A percentile compares a stretch with the other conserved stretches of the same genome.
Conservation (phyloP, 2,113 vertebrate species). For the Bambusicola thoracicus region DNA sequence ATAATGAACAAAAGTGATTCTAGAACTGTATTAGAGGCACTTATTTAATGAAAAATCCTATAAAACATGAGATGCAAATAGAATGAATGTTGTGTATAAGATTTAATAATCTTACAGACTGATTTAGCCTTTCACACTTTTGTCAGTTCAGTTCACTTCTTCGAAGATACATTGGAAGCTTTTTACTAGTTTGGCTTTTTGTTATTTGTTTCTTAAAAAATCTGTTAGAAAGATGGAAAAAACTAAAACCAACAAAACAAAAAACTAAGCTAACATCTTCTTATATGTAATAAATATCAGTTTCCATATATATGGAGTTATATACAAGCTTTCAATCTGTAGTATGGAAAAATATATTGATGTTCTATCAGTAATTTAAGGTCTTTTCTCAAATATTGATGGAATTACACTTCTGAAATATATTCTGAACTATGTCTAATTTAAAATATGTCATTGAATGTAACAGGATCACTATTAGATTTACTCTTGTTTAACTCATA, state of each 20-base stretch:
- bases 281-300: neutral
- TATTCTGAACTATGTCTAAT: neutral
- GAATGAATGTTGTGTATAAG: neutral
- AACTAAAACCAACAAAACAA: neutral
- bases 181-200: neutral
- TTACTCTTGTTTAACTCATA: neutral
- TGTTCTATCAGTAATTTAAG: neutral
- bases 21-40: neutral
- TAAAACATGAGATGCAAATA: neutral
- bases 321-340: neutral
- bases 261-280: neutral
- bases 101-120: neutral
- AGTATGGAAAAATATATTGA: neutral
- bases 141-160: neutral
- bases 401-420: neutral
- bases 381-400: neutral
- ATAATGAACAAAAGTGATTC: neutral
- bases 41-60: neutral
- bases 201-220: neutral
- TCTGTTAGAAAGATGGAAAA: neutral
- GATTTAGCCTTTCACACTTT: neutral
- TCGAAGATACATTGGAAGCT: neutral
- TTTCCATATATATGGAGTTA: neutral
- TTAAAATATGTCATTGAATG: neutral
- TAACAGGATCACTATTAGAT: neutral